Conservation (phyloP, 2,888 invertebrate species). For the Peribatodes rhomboidaria region DNA sequence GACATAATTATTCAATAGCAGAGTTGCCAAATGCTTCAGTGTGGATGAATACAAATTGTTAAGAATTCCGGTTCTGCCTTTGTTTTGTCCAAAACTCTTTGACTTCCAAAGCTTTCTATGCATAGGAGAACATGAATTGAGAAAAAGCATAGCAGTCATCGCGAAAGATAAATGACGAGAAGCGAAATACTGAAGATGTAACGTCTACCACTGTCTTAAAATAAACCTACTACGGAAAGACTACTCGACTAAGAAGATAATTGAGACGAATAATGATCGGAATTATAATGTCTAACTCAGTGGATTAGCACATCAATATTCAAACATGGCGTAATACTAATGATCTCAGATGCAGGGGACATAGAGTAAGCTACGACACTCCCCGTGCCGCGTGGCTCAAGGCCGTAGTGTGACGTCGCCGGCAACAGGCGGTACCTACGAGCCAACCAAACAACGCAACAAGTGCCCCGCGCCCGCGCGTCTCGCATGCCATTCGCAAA, state of each 20-base stretch:
- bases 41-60: conserved; percentile 42
- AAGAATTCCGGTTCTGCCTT: conserved; percentile 27
- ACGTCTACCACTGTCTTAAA: neutral
- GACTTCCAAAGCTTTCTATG: conserved; percentile 4
- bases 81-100: conserved; percentile 8
- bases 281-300: neutral
- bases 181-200: neutral
- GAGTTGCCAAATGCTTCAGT: conserved; percentile 61
- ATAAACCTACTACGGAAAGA: neutral
- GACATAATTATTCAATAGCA: conserved; percentile 70
- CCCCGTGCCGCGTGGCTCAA: conserved; percentile 70
- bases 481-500: conserved; percentile 70
- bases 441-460: conserved; percentile 80
- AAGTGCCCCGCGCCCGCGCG: conserved; percentile 78
- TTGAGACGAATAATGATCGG: neutral
- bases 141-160: too few relatives aligned
- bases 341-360: conserved; percentile 36
- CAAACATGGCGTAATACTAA: conserved; percentile 36
- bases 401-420: conserved; percentile 76
- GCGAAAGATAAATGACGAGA: too few relatives aligned
- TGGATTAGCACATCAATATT: conserved; percentile 31
- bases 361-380: conserved; percentile 55
- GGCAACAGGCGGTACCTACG: conserved; percentile 68
- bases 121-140: neutral
- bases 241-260: neutral